Evolutionary conservation across 2,888 invertebrate species (phyloP).

Genomic region (Aporophyla nigra): DNA sequence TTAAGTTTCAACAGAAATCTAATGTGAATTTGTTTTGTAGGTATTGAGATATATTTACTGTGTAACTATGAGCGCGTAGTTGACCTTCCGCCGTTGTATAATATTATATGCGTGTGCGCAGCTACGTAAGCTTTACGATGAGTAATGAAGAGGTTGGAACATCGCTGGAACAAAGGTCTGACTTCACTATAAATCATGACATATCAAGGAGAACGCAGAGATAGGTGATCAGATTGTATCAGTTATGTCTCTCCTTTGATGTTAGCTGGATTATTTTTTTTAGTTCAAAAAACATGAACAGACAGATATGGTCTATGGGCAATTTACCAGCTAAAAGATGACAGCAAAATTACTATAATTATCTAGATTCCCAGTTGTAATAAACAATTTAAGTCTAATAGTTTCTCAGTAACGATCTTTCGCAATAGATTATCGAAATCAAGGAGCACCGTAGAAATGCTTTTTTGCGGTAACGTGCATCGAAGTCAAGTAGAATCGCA

Average conservation of each 20-base stretch:
- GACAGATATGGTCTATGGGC: background rate
- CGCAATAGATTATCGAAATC: too few species aligned
- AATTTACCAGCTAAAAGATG: too few species aligned
- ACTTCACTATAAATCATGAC: constrained; percentile 24
- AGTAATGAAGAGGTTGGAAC: constrained; percentile 35
- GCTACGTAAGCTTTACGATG: constrained; percentile 46
- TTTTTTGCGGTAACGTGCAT: too few species aligned
- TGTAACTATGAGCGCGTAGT: constrained; percentile 10
- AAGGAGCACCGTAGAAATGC: too few species aligned
- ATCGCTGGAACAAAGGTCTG: constrained; percentile 42
- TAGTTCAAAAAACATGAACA: background rate
- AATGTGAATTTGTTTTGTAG: background rate
- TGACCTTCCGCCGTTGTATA: constrained; percentile 53
- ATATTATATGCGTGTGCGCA: constrained; percentile 26
- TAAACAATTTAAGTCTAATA: too few species aligned
- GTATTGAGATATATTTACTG: background rate
- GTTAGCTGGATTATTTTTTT: background rate
- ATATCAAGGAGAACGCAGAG: background rate
- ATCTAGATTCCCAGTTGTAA: too few species aligned
- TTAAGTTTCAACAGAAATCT: background rate
- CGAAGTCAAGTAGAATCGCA: too few species aligned
- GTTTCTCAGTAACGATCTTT: too few species aligned
- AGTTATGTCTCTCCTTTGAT: constrained; percentile 14
- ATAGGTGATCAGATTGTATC: background rate
- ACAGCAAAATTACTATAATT: background rate